Base-by-base conservation (phyloP, 2,888 invertebrate species). In the Sialis fuliginosa region DNA sequence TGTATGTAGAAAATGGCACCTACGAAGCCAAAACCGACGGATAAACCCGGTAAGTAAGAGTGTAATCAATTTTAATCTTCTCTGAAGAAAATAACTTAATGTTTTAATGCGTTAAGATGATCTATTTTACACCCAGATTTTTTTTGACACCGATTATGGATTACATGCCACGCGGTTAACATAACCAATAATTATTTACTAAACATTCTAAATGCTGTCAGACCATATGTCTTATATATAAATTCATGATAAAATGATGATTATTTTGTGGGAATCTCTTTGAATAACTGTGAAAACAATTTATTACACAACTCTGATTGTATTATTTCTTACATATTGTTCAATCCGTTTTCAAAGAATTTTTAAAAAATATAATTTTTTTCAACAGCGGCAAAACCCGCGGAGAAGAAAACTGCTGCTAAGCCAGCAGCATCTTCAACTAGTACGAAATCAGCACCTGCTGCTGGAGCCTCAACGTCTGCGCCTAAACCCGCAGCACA, bases 1-100 rank as follows among this genome's bases (percentile, higher is more conserved):
- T 22, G 31, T 45, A 13, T 35, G 51, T 50, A 51, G 48, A 78
- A 77, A 70, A 89, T 89, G 89, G 84, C 86, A 75, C 87, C 88
- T 59, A 77, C 80, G 67, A 89, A 89, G 75, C 81, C 72, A 54
- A 75, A 74, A 62, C 64, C 85, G 64, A 76, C 83, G 60, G 86
- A 87, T 63, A 86, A 87, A 73, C 72, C 86, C 70, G 84, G 85
- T 85, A 77, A 70, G 73, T 68, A 63, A 63, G 61, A 56, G 58
- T 59, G 6, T n/a, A 6, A 8, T 37, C 5, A 6, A 8, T 37
- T n/a, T 37, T 5, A 12, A 37, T 37, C 37, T 6, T 7, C 5
- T 37, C 12, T 22, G 22, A 12, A 7, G n/a, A 37, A 37, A 37
- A 6, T 37, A 6, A 42, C 10, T 47, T 41, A 35, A 8, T 32